Evolutionary conservation across 1,140 invertebrate genomes (phyloP).

Genomic region (Coptotermes formosanus): DNA sequence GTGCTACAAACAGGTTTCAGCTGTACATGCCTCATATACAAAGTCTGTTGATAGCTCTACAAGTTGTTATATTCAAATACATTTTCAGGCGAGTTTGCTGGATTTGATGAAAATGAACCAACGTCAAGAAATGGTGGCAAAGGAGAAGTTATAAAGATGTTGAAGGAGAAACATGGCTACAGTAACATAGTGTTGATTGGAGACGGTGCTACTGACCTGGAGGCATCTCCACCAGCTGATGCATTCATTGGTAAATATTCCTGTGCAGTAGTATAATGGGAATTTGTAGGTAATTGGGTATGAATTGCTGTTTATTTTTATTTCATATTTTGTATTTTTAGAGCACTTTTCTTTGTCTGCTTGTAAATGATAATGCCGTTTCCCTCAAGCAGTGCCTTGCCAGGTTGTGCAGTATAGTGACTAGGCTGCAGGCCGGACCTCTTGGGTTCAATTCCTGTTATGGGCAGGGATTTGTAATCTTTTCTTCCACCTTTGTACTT

Average conservation of each 20-base stretch:
- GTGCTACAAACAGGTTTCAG: no score
- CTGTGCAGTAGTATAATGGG: no score
- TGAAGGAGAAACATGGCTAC: slow-evolving; percentile 77
- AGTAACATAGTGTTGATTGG: slow-evolving; percentile 87
- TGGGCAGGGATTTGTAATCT: no score
- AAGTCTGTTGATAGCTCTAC: no score
- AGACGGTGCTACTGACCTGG: slow-evolving; percentile 94
- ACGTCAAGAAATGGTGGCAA: slow-evolving; percentile 90
- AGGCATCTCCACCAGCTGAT: slow-evolving; percentile 91
- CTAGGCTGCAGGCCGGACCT: no score
- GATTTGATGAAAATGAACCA: slow-evolving; percentile 87
- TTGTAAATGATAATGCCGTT: background rate
- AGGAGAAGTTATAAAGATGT: slow-evolving; percentile 72
- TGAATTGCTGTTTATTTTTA: background rate
- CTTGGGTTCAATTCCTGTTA: no score
- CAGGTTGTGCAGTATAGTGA: no score
- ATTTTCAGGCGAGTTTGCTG: slow-evolving; percentile 82
- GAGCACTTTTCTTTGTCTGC: background rate
- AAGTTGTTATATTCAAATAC: no score
- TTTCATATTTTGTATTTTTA: slow-evolving; percentile 4
- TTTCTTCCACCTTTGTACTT: no score
- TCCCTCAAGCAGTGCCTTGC: background rate
- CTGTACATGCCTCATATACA: no score
- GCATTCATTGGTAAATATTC: slow-evolving; percentile 75
- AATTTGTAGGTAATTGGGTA: background rate